These are phyloP conservation scores for Drosophila grimshawi DNA, from an alignment of 1,140 invertebrate species.

Conservation along the genomic window DNA sequence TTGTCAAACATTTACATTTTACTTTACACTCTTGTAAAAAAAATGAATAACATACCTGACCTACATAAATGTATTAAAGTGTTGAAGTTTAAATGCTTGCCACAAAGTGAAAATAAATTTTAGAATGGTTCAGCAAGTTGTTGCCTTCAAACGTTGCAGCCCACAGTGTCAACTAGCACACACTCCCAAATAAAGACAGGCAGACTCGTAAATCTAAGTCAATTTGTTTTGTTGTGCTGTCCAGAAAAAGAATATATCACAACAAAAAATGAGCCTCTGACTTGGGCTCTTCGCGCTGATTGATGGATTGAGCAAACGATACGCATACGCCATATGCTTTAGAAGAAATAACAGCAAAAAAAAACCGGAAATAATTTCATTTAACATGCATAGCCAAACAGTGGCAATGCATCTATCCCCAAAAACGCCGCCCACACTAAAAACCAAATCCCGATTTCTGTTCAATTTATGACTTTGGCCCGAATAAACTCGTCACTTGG, in stretches of 20 bases:
- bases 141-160: not conserved
- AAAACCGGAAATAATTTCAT: conserved; percentile 76
- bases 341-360: conserved; percentile 10
- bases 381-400: conserved; percentile 73
- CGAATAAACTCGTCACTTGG: conserved; percentile 54
- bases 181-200: conserved; percentile 3
- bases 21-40: not conserved
- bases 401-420: conserved; percentile 26
- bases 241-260: conserved; percentile 47
- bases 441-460: conserved; percentile 49
- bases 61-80: no score
- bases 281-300: conserved; percentile 53
- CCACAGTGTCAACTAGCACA: conserved; percentile 42
- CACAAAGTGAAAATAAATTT: not conserved
- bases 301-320: conserved; percentile 67
- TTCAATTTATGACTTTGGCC: conserved; percentile 71
- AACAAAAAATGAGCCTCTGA: conserved; percentile 46
- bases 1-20: no score
- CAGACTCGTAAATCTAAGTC: conserved; percentile 60
- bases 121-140: conserved; percentile 6
- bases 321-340: conserved; percentile 66
- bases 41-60: no score
- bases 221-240: conserved; percentile 50
- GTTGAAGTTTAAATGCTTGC: no score
- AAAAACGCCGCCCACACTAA: conserved; percentile 17